Conservation (phyloP, 2,888 invertebrate species). For the Fragum sueziense region DNA sequence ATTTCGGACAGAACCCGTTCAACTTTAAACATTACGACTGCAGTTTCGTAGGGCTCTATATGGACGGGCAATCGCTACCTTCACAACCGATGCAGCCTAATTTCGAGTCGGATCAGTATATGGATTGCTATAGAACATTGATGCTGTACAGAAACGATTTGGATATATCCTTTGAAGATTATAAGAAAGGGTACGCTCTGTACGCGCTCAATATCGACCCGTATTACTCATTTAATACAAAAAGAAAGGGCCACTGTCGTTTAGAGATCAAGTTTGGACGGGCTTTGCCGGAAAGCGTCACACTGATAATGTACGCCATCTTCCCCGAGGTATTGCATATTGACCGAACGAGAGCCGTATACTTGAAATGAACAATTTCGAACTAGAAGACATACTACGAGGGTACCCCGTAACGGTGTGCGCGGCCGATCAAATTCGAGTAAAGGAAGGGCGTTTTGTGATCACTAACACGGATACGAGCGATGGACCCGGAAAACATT, state of each 20-base stretch:
- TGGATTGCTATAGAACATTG: slow-evolving; percentile 50
- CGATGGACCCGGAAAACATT: slow-evolving; percentile 20
- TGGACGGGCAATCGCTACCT: slow-evolving; percentile 50
- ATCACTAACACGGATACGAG: slow-evolving; percentile 13
- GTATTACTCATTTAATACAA: slow-evolving; percentile 30
- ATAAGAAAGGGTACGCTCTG: slow-evolving; percentile 41
- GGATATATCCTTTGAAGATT: slow-evolving; percentile 25
- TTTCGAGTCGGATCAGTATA: slow-evolving; percentile 25
- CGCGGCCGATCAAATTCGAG: slow-evolving; percentile 15
- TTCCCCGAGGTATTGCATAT: slow-evolving; percentile 43
- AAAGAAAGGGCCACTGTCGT: slow-evolving; percentile 45
- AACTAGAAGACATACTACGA: not conserved
- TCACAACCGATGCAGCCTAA: slow-evolving; percentile 52
- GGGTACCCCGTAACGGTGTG: slow-evolving; percentile 28
- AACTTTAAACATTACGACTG: slow-evolving; percentile 49
- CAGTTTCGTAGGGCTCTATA: slow-evolving; percentile 27
- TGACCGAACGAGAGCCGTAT: slow-evolving; percentile 11
- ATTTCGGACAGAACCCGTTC: slow-evolving; percentile 41
- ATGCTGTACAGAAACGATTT: slow-evolving; percentile 25
- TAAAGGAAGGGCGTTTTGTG: slow-evolving; percentile 4
- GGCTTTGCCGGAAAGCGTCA: slow-evolving; percentile 43
- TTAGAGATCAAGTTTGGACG: slow-evolving; percentile 44
- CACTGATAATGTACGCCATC: slow-evolving; percentile 45
- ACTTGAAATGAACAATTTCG: slow-evolving; percentile 25
- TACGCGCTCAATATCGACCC: slow-evolving; percentile 37